Evolutionary conservation across 1,140 invertebrate genomes (phyloP), one percentile per base, ranked within the genome.

Genomic region (Cydia pomonella): DNA sequence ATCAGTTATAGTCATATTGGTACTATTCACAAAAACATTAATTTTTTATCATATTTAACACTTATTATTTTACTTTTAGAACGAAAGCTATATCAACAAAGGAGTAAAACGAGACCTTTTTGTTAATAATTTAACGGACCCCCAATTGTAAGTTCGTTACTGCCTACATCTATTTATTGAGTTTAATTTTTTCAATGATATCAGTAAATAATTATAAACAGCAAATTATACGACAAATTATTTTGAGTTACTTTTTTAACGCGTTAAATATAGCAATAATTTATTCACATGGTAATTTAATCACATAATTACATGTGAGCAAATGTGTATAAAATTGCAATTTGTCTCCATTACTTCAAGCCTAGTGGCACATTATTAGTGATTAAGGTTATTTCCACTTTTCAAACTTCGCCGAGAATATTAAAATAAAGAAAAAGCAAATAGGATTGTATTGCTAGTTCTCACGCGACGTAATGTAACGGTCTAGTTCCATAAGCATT

Each of bases 401-500:
- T 38, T 69, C 33, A 69, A 69, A 38, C 64, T 69, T 18, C n/a
- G 64, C 64, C 3, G 18, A 7, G 64, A 29, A 69, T 69, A 69
- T 38, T 38, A 41, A 69, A 38, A 29, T 18, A 33, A 33, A 69
- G 16, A 38, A 38, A 69, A 33, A 69, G n/a, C 63, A 66, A 66
- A 66, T 33, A 66, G 27, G 29, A 18, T 38, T 69, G 29, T 41
- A 69, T 38, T 69, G 64, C 64, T 41, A 21, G 16, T 13, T 69
- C n/a, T 69, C 64, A 69, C 64, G 64, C 64, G 29, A 69, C 2
- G 27, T 33, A 38, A 38, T 33, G 27, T 18, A 7, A 13, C 29
- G 64, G 64, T 33, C 64, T 69, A 69, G 64, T 69, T 69, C n/a
- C 29, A 69, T n/a, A 69, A 69, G 29, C 64, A 69, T 69, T 69